Evolutionary conservation across 2,797 vertebrate genomes (phyloP).

Genomic region (Acanthurus lineatus): DNA sequence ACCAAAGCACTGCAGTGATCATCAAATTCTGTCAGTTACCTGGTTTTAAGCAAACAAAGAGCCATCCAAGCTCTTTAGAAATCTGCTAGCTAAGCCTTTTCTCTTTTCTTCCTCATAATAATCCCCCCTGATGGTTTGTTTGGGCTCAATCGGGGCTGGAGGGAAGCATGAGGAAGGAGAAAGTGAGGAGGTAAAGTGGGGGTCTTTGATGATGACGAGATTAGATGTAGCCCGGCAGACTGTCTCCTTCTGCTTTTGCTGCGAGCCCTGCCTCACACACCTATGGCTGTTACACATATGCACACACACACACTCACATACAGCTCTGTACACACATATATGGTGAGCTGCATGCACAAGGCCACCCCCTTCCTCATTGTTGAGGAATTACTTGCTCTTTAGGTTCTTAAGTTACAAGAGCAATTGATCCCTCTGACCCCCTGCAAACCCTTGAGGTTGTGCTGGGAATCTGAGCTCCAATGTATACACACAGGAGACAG

Average conservation of each 20-base stretch:
- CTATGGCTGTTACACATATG: conserved; percentile 39
- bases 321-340: conserved; percentile 56
- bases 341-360: conserved; percentile 63
- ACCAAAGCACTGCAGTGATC: conserved; percentile 72
- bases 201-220: conserved; percentile 92
- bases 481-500: conserved; percentile 92
- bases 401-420: conserved; percentile 94
- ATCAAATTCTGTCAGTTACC: conserved; percentile 81
- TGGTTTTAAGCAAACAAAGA: conserved; percentile 78
- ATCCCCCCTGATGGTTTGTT: conserved; percentile 86
- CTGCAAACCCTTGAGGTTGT: conserved; percentile 92
- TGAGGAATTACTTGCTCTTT: conserved; percentile 96
- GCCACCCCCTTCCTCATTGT: conserved; percentile 90
- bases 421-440: conserved; percentile 97
- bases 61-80: conserved; percentile 73
- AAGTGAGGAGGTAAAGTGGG: conserved; percentile 88
- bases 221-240: conserved; percentile 97
- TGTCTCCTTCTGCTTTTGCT: conserved; percentile 89
- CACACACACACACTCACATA: conserved; percentile 33
- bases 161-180: conserved; percentile 81
- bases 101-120: conserved; percentile 85
- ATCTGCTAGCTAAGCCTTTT: conserved; percentile 80
- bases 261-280: conserved; percentile 63
- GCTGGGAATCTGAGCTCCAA: conserved; percentile 93
- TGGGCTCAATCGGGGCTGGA: conserved; percentile 79